Conservation (phyloP, 2,797 vertebrate species). For the Sarcophilus harrisii region DNA sequence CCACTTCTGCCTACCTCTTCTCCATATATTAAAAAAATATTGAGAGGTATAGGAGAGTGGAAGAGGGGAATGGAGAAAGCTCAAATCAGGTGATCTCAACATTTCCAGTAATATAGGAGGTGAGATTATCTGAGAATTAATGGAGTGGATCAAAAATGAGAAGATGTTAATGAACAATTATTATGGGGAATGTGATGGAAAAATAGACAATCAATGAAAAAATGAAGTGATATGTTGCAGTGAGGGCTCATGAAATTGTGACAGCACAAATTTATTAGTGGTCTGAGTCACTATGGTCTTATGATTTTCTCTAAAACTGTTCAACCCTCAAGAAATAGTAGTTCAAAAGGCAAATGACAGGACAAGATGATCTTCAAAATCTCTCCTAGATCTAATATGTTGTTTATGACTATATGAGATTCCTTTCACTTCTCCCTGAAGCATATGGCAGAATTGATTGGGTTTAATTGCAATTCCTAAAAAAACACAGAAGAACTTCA, state of each 20-base stretch:
- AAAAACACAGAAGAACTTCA: neutral
- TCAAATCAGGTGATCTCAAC: neutral
- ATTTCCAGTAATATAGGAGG: neutral
- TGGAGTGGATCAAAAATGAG: neutral
- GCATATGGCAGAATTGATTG: neutral
- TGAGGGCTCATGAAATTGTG: neutral
- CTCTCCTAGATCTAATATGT: neutral
- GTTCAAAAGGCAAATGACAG: neutral
- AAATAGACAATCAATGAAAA: neutral
- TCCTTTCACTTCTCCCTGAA: neutral
- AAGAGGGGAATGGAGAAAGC: neutral
- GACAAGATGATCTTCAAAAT: neutral
- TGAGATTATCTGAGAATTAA: neutral
- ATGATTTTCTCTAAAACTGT: neutral
- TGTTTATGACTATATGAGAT: neutral
- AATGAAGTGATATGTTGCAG: neutral
- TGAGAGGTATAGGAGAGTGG: neutral
- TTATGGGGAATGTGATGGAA: neutral
- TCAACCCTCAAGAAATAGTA: neutral
- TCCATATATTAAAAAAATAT: neutral
- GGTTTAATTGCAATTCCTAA: neutral
- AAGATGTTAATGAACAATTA: neutral
- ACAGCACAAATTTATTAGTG: neutral
- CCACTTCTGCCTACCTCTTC: neutral
- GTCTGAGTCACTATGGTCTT: neutral